phyloP scores from a whole-genome alignment of 2,797 vertebrate genomes.

The Coluber constrictor region DNA sequence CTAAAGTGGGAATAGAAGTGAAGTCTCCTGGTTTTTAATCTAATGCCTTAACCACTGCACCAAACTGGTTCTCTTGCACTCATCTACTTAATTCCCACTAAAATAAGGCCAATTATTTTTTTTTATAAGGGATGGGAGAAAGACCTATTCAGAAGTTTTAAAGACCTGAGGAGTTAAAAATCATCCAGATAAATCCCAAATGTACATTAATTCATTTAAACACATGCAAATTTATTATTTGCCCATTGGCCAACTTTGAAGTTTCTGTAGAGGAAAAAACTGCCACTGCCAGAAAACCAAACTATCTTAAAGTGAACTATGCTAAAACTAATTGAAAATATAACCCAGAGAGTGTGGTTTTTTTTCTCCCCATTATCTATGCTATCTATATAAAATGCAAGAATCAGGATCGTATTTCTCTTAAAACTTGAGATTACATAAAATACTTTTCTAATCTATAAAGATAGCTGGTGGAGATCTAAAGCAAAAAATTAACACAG shows the following conservation, averaged over 20 bases:
- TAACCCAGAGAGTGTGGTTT: not conserved
- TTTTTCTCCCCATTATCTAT: not conserved
- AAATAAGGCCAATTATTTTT: not conserved
- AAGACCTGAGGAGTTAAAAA: not conserved
- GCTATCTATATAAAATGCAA: not conserved
- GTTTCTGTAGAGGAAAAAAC: not conserved
- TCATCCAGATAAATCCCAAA: not conserved
- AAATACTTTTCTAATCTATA: not conserved
- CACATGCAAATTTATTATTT: not conserved
- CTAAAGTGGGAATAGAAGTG: not conserved
- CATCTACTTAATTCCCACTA: not conserved
- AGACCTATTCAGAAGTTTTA: not conserved
- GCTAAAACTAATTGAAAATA: not conserved
- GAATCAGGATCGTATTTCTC: not conserved
- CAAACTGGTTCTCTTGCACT: not conserved
- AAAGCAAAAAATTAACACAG: slow-evolving; percentile 13
- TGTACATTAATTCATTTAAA: not conserved
- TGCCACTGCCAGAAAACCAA: not conserved
- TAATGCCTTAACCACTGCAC: not conserved
- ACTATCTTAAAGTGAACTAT: not conserved
- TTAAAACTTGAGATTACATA: not conserved
- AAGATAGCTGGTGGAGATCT: not conserved
- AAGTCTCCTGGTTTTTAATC: not conserved
- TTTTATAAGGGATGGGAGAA: not conserved
- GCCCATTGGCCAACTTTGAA: not conserved